Conservation (phyloP, 2,888 invertebrate genomes). For the Acronicta alni region DNA sequence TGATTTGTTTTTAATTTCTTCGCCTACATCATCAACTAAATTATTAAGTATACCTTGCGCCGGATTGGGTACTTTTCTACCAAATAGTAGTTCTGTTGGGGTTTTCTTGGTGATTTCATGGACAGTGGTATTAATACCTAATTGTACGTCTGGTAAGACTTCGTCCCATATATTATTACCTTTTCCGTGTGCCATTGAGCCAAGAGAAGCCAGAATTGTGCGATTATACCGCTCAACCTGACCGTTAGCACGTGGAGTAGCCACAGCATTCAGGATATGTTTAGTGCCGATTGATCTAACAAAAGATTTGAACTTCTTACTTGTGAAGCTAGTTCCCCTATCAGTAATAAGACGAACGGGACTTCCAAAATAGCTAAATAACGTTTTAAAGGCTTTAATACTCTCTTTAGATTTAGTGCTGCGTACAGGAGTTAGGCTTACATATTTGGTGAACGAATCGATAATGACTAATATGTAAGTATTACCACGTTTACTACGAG, state of each 20-base stretch:
- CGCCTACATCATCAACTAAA: background rate
- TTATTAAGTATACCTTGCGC: background rate
- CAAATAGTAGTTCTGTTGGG: background rate
- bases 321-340: constrained; percentile 1
- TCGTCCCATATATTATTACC: background rate
- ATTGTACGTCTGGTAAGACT: background rate
- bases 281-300: background rate
- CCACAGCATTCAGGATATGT: background rate
- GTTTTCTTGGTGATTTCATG: background rate
- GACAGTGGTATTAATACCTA: background rate
- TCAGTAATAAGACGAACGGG: constrained; percentile 17
- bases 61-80: background rate
- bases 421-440: background rate
- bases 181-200: background rate
- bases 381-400: constrained; percentile 3
- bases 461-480: constrained; percentile 11
- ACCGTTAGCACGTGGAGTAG: background rate
- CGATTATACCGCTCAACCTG: background rate
- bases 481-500: background rate
- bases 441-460: constrained; percentile 10
- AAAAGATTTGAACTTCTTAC: background rate
- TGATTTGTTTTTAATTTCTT: background rate
- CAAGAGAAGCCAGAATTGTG: background rate
- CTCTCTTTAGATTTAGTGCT: constrained; percentile 9
- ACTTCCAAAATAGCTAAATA: constrained; percentile 6